Conservation (phyloP, 2,113 vertebrate genomes). For the Grallaria varia region DNA sequence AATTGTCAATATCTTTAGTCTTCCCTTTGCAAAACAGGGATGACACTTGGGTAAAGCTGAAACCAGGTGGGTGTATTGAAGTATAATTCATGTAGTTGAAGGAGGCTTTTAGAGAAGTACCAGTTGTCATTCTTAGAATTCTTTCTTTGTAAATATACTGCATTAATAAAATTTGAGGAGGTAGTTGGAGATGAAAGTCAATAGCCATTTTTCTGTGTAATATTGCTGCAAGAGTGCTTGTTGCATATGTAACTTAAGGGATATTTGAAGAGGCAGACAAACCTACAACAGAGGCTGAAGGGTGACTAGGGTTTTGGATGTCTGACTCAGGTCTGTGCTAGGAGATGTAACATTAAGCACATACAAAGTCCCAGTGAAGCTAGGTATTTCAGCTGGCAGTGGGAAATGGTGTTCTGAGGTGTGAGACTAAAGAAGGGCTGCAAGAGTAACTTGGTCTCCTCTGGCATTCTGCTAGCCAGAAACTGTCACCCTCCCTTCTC, state of each 20-base stretch:
- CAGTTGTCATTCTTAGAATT: background rate
- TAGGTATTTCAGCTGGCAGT: background rate
- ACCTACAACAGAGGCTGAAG: background rate
- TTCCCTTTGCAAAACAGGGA: background rate
- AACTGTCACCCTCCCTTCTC: background rate
- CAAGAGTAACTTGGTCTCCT: background rate
- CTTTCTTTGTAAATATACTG: background rate
- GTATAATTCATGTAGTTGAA: background rate
- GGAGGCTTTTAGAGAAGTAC: background rate
- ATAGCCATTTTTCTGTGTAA: background rate
- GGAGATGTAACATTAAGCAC: background rate
- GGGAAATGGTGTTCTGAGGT: background rate
- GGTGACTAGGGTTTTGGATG: background rate
- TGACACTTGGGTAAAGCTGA: background rate
- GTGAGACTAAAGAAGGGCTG: background rate
- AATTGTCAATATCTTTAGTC: background rate
- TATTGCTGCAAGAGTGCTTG: background rate
- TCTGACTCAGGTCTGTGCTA: background rate
- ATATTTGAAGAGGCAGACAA: background rate
- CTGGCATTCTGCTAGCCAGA: background rate
- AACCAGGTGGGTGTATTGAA: background rate
- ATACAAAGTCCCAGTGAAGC: background rate
- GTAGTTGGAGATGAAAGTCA: background rate
- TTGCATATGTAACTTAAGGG: background rate
- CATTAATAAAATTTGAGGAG: background rate